Conservation (phyloP, 2,797 vertebrate genomes). For the Scolopax rusticola region DNA sequence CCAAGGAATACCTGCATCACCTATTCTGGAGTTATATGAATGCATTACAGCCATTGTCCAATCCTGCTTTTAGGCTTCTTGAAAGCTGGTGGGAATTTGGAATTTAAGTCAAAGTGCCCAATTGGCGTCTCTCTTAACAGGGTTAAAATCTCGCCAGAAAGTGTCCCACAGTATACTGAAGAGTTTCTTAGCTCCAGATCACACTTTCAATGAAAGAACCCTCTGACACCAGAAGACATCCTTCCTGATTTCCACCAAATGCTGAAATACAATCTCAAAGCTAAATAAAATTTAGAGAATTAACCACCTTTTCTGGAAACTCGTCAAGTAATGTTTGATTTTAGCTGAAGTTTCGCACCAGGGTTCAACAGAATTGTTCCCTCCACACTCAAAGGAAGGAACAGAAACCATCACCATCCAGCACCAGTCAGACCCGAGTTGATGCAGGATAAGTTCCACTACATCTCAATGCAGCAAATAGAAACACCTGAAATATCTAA, state of each 20-base stretch:
- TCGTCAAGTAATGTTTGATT: neutral
- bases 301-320: neutral
- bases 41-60: neutral
- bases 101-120: neutral
- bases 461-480: neutral
- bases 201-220: neutral
- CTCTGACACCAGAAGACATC: neutral
- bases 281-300: neutral
- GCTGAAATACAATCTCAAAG: neutral
- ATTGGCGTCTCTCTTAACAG: neutral
- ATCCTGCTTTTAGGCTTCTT: neutral
- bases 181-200: neutral
- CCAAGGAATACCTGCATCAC: neutral
- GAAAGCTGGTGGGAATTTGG: neutral
- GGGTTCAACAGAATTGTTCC: neutral
- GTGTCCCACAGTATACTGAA: neutral
- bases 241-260: no score
- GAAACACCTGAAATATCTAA: neutral
- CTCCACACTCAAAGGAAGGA: neutral
- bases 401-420: neutral
- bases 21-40: neutral
- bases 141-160: neutral
- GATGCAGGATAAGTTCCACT: neutral
- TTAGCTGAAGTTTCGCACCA: neutral
- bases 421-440: neutral